Base-by-base conservation (phyloP, 2,113 vertebrate genomes). In the Archocentrus centrarchus region DNA sequence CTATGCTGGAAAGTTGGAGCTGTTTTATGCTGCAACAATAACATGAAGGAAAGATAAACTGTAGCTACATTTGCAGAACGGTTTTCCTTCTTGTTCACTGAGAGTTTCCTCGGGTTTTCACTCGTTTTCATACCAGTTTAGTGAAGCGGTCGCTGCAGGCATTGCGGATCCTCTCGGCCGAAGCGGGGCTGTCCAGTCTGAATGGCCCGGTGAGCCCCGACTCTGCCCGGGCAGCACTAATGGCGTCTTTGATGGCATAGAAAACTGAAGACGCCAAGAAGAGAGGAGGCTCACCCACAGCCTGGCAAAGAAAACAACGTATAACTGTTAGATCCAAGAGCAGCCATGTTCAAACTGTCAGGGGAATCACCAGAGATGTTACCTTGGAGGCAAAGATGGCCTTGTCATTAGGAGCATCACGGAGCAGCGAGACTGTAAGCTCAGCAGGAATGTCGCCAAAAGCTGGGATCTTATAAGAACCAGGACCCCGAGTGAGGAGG, bases 211-310 rank as follows among this genome's bases (percentile, higher is more conserved):
- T 96, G 14, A 94, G 14, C 0, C 95, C 96, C 0, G 93, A 94
- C 18, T 97, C 96, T 3, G 86, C 79, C 70, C 95, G 90, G 17
- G 97, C 96, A 0, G 97, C 96, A 0, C 91, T 80, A 64, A 99
- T 92, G 75, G 97, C 98, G 1, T 99, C 98, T 93, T 99, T 98
- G 89, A 99, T 97, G 89, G 98, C 98, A 57, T 96, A 99, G 95
- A 99, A 99, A 76, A 98, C 93, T 0, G 98, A 99, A 0, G 98
- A 92, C 0, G 98, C 97, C 83, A 99, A 94, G 90, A 99, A 99
- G 20, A 99, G 96, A 13, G 98, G 98, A 0, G 98, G 98, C 77
- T 99, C 98, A 2, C 98, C 98, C 0, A 99, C 96, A 62, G 97
- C 98, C 98, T 99, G 86, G 13, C 17, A 3, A 9, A 62, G 14